Percentiles rank a stretch among this genome's conserved stretches.
Evolutionary conservation across 2,888 invertebrate genomes (phyloP).

Genomic region (Leptogaster cylindrica): DNA sequence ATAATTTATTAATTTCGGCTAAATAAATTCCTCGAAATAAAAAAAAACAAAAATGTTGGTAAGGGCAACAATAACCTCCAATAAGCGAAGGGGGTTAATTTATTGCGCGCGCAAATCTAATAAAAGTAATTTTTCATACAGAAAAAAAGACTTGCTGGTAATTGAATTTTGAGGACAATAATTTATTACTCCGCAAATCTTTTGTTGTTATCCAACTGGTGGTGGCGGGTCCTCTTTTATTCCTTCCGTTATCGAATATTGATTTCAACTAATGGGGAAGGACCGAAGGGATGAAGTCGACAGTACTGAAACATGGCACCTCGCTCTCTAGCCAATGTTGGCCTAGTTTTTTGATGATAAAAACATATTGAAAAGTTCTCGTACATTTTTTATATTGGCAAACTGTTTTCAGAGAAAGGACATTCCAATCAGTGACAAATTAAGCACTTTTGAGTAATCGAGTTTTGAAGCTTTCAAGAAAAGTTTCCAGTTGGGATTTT

Average conservation of each 20-base stretch:
- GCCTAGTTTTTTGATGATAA: conserved; percentile 15
- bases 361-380: conserved; percentile 29
- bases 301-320: neutral
- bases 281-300: neutral
- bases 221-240: conserved; percentile 21
- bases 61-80: neutral
- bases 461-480: conserved; percentile 6
- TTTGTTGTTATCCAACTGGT: conserved; percentile 41
- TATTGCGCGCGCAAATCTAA: conserved; percentile 42
- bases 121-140: conserved; percentile 42
- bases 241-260: conserved; percentile 33
- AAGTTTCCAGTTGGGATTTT: neutral
- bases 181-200: conserved; percentile 41
- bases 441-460: conserved; percentile 34
- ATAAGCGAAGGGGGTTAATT: conserved; percentile 40
- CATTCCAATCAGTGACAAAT: conserved; percentile 25
- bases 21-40: neutral
- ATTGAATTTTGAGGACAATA: conserved; percentile 43
- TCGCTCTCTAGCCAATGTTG: neutral
- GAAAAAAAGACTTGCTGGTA: conserved; percentile 37
- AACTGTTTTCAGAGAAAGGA: neutral
- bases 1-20: conserved; percentile 2
- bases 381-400: conserved; percentile 4
- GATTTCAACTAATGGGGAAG: conserved; percentile 29
- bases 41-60: too few species aligned